Evolutionary conservation across 2,888 invertebrate genomes (phyloP), one percentile per base, ranked within the genome.

Genomic region (Melanotus villosus): DNA sequence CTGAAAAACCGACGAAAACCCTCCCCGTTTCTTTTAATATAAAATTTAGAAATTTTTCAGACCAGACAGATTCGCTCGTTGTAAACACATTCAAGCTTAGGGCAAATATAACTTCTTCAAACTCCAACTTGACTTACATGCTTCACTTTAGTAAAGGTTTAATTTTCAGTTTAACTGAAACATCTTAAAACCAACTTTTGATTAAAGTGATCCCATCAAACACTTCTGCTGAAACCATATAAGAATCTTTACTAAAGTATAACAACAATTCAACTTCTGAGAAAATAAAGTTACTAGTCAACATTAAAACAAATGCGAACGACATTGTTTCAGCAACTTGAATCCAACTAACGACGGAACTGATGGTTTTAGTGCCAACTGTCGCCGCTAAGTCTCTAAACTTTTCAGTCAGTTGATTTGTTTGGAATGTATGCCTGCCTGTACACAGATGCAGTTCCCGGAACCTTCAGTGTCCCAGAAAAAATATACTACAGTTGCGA

Each of bases 381-480:
- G 78, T 76, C 78, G 78, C 74, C 77, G 68, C 71, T 73, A 73
- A 75, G 78, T 79, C 78, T 76, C 77, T 76, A 72, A 79, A 79
- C 75, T 79, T 78, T 78, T 78, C 77, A 75, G 72, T 70, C 75
- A 73, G 72, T 74, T 76, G 77, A 77, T 78, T 78, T 78, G 76
- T 78, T 78, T 71, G 70, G 32, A 70, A 65, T 52, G 59, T 68
- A 66, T 47, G 65, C n/a, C n/a, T n/a, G n/a, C 52, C 41, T 67
- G 41, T 67, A 71, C 68, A 70, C 73, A 73, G 72, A 74, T 69
- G 70, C 66, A 69, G 64, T 65, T 47, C 50, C 38, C 23, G 52
- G 68, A 74, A 73, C 75, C 73, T 72, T 73, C 66, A 68, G 70
- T 57, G 59, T 19, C 14, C 52, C 56, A 21, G 30, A 59, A 56